phyloP scores from a whole-genome alignment of 2,797 vertebrate genomes.

The Scyliorhinus canicula region DNA sequence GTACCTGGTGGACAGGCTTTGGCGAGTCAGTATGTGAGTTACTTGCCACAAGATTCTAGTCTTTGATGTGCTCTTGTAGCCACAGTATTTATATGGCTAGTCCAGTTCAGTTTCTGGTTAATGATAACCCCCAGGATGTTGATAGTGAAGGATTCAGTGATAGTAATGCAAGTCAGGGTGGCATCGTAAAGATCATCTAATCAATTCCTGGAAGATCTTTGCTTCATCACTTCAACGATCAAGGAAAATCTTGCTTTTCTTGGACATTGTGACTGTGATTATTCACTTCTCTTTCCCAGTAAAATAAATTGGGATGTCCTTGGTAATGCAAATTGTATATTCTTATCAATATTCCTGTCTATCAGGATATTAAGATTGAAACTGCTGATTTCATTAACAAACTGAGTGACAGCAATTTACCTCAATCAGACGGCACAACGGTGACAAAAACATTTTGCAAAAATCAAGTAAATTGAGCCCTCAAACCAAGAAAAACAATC shows the following conservation, averaged over 20 bases:
- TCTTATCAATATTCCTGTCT: not conserved
- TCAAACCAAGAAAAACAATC: not conserved
- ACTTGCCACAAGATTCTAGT: no score
- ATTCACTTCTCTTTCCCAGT: not conserved
- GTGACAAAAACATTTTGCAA: slow-evolving; percentile 6
- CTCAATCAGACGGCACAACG: not conserved
- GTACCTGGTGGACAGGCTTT: no score
- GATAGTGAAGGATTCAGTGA: no score
- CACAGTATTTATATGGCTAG: no score
- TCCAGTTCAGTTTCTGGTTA: no score
- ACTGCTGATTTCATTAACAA: not conserved
- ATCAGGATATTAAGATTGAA: not conserved
- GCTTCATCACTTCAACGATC: not conserved
- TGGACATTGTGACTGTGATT: not conserved
- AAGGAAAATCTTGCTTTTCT: not conserved
- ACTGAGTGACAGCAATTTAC: not conserved
- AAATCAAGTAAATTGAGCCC: not conserved
- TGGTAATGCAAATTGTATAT: not conserved
- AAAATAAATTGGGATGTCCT: not conserved
- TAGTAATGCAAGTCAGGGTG: no score
- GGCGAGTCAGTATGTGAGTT: no score
- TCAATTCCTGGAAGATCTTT: not conserved
- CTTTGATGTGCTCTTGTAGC: no score
- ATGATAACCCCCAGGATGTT: no score
- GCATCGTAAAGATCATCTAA: not conserved